A percentile compares a stretch with the other conserved stretches of the same genome.
Evolutionary conservation across 30 jellyfish, hydroid and myxozoan genomes (phyloP).

Genomic region (Turritopsis dohrnii): DNA sequence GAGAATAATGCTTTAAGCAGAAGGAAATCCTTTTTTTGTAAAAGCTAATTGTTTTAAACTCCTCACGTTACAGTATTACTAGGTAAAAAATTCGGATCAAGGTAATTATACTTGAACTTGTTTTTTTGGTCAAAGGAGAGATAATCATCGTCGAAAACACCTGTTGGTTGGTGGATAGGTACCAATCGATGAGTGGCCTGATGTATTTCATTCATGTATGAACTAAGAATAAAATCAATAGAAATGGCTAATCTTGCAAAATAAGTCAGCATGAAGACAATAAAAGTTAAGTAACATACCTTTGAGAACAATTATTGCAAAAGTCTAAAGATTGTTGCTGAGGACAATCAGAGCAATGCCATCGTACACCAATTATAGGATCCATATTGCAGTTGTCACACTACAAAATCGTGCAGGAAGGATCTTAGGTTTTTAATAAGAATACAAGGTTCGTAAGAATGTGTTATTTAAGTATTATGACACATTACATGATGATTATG

Average conservation of each 20-base stretch:
- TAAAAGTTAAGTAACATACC: neutral
- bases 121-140: conserved; percentile 54
- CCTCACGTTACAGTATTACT: neutral
- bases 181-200: conserved; percentile 53
- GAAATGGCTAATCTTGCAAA: neutral
- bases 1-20: too few relatives aligned
- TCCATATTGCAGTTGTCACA: conserved; percentile 70
- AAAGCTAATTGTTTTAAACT: too few relatives aligned
- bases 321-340: conserved; percentile 32
- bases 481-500: too few relatives aligned
- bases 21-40: too few relatives aligned
- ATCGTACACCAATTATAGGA: conserved; percentile 67
- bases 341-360: conserved; percentile 84
- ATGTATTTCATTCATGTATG: conserved; percentile 19
- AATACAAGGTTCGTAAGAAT: too few relatives aligned
- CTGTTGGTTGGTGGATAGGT: conserved; percentile 27
- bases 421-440: too few relatives aligned
- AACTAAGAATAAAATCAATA: neutral
- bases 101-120: conserved; percentile 55
- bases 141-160: conserved; percentile 64
- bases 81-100: conserved; percentile 86
- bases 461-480: too few relatives aligned
- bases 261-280: neutral
- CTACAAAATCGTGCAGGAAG: neutral
- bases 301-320: conserved; percentile 50